These are phyloP conservation scores for Epistrophe eligans DNA, from an alignment of 2,888 invertebrate species.

Conservation along the genomic window DNA sequence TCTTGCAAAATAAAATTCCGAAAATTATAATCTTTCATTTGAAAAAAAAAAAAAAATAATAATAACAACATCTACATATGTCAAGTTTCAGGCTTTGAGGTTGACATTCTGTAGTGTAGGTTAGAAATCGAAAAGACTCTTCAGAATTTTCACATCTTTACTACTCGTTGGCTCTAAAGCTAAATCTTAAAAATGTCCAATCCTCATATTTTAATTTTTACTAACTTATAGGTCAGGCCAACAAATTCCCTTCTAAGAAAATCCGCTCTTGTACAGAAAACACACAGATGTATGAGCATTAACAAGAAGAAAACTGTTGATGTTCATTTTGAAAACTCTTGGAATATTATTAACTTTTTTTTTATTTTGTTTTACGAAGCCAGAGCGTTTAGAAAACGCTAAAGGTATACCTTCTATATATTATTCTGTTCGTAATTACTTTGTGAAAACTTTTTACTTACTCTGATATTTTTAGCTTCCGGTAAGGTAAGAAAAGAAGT, in stretches of 20 bases:
- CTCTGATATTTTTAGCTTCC: constrained; percentile 29
- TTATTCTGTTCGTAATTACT: constrained; percentile 38
- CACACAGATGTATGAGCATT: neutral
- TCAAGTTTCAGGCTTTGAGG: no score
- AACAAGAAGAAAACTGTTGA: constrained; percentile 7
- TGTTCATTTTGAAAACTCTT: constrained; percentile 7
- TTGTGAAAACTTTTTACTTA: constrained; percentile 36
- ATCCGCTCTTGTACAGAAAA: neutral
- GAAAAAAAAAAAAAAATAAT: no score
- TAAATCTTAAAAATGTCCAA: no score
- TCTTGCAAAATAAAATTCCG: no score
- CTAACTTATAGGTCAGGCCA: no score
- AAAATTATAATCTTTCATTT: no score
- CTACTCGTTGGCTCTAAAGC: no score
- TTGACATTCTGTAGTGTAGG: no score
- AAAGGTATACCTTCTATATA: neutral
- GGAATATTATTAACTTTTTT: constrained; percentile 12
- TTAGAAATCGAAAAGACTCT: no score
- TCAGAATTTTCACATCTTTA: no score
- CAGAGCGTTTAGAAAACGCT: constrained; percentile 5
- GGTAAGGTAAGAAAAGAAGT: neutral
- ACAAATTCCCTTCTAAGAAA: neutral
- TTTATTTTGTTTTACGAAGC: neutral
- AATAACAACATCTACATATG: no score
- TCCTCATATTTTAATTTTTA: no score